Percentiles rank a stretch among this genome's conserved stretches.
phyloP scores from a whole-genome alignment of 2,888 invertebrate species.

The Netelia melanura region DNA sequence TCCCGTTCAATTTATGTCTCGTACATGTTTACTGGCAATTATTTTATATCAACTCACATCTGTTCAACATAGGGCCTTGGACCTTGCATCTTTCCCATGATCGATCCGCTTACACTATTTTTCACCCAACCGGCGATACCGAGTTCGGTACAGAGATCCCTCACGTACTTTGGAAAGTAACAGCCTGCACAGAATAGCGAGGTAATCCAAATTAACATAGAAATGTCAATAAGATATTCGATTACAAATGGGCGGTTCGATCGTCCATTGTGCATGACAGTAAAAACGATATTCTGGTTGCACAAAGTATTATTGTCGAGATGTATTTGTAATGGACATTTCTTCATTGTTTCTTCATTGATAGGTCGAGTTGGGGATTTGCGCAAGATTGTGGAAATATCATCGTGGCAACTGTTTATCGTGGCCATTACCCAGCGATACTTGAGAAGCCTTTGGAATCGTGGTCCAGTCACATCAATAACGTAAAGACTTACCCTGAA shows the following conservation, averaged over 20 bases:
- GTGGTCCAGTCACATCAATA: neutral
- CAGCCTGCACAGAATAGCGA: conserved; percentile 87
- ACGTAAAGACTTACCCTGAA: conserved; percentile 90
- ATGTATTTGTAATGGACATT: too few species aligned
- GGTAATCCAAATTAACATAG: neutral
- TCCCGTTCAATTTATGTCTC: neutral
- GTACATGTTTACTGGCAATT: neutral
- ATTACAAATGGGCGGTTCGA: neutral
- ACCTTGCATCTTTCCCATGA: conserved; percentile 96
- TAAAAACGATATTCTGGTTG: neutral
- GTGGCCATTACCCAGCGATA: neutral
- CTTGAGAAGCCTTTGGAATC: too few species aligned
- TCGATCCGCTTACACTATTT: conserved; percentile 94
- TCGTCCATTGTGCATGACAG: neutral
- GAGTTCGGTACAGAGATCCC: conserved; percentile 91
- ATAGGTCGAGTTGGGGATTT: too few species aligned
- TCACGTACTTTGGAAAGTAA: conserved; percentile 95
- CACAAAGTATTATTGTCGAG: neutral
- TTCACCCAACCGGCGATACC: conserved; percentile 96
- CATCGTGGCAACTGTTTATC: neutral
- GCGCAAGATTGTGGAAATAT: too few species aligned
- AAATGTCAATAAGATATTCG: neutral
- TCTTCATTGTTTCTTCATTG: too few species aligned
- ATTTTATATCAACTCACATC: conserved; percentile 88
- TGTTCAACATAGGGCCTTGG: conserved; percentile 91